Evolutionary conservation across 2,888 invertebrate genomes (phyloP).

Genomic region (Zonitis immaculata): DNA sequence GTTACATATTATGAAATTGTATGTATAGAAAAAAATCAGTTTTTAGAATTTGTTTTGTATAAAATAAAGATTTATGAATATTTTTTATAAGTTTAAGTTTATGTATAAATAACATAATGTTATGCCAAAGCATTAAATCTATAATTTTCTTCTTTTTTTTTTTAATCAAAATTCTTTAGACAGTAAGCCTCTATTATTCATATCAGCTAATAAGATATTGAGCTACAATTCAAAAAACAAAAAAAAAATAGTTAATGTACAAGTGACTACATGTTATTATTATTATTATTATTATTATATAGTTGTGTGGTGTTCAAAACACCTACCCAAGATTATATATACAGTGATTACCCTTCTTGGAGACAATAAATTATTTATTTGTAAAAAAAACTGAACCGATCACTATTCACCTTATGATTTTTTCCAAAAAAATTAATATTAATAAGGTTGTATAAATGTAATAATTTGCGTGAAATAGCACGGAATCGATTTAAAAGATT

Average conservation of each 20-base stretch:
- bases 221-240: conserved; percentile 24
- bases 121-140: conserved; percentile 45
- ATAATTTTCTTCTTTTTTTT: conserved; percentile 9
- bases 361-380: conserved; percentile 52
- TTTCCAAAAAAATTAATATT: background rate
- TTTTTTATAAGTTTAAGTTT: conserved; percentile 34
- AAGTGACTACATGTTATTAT: conserved; percentile 34
- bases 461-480: conserved; percentile 25
- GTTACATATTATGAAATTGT: conserved; percentile 25
- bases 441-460: background rate
- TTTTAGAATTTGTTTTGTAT: conserved; percentile 42
- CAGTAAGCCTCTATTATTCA: conserved; percentile 23
- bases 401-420: background rate
- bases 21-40: conserved; percentile 28
- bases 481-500: conserved; percentile 24
- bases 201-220: conserved; percentile 19
- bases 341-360: conserved; percentile 46
- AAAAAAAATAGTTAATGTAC: conserved; percentile 30
- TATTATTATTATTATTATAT: conserved; percentile 27
- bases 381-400: conserved; percentile 28
- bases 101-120: conserved; percentile 29
- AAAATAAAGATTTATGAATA: conserved; percentile 41
- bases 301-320: conserved; percentile 45
- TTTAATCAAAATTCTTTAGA: background rate
- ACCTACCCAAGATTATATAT: conserved; percentile 40